Percentiles rank a stretch among this genome's conserved stretches.
These are phyloP conservation scores for Pelodiscus sinensis DNA, from an alignment of 2,113 vertebrate genomes.

Conservation along the genomic window DNA sequence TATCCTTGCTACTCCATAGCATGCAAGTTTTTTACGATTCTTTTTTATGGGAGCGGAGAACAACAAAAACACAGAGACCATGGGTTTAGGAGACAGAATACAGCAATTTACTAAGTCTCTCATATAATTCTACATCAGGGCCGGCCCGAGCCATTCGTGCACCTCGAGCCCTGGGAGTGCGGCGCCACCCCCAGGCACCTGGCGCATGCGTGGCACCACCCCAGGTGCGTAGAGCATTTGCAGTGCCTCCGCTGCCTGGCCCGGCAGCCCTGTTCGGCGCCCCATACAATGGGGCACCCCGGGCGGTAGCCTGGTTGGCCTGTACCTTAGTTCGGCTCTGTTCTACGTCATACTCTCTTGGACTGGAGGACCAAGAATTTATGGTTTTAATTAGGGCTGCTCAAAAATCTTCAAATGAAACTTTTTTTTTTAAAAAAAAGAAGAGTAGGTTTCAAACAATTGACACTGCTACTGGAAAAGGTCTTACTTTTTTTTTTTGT, in stretches of 20 bases:
- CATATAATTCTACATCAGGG: not conserved
- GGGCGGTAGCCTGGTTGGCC: no score
- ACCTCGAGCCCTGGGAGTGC: no score
- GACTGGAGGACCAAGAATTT: conserved; percentile 42
- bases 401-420: conserved; percentile 28
- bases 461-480: conserved; percentile 5
- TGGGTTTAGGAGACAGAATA: not conserved
- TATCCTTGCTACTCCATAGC: not conserved
- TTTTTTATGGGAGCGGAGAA: not conserved
- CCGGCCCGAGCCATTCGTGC: no score
- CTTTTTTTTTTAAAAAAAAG: conserved; percentile 14
- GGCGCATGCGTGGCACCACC: no score
- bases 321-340: no score
- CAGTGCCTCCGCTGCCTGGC: no score
- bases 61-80: not conserved
- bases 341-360: not conserved
- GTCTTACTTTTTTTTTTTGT: conserved; percentile 20
- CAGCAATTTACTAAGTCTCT: not conserved
- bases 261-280: no score
- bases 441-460: conserved; percentile 33
- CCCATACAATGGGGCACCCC: no score
- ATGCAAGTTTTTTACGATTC: not conserved
- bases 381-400: not conserved
- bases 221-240: no score
- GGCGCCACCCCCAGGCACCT: no score